Evolutionary conservation across 2,113 vertebrate genomes (phyloP), one percentile per base, ranked within the genome.

Genomic region (Etia nguti): DNA sequence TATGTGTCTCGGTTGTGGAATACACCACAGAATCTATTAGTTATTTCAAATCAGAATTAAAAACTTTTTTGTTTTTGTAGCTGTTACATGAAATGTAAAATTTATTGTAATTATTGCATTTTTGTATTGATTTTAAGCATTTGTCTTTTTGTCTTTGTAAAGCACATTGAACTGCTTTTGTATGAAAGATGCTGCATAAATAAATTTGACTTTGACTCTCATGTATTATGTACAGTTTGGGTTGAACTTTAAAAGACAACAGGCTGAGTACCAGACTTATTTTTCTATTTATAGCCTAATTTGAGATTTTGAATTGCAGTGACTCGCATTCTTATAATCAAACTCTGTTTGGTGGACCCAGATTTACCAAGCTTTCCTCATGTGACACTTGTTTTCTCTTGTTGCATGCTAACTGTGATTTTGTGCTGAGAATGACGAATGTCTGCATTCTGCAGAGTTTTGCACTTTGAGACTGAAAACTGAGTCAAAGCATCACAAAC

Each of bases 361-460:
- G 15, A 18, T 80, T 80, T n/a, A 11, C 1, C 79, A 2, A 81
- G 31, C 55, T 31, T n/a, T 31, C 48, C 10, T 26, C 77, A 2
- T 56, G 10, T 68, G 59, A 68, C 84, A 6, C 79, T 81, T 48
- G 24, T 8, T 50, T 75, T 50, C 70, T 50, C 59, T 86, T 88
- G 56, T n/a, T 68, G 62, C 79, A 24, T 3, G 54, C 59, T 55
- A 10, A 1, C 52, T 3, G 62, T 68, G 87, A 79, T 73, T 89
- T 82, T 79, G 85, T 84, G 86, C 89, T 75, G 86, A 88, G 84
- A 75, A 29, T 13, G 26, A 81, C 20, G 48, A 70, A 85, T 60
- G 84, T 90, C 81, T 29, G 41, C 77, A 41, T 89, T 89, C 10
- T 85, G 86, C 87, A 87, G 75, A 82, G 86, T 88, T 89, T 81